These are phyloP conservation scores for Andrena bicolor DNA, from an alignment of 2,888 invertebrate species.

Conservation along the genomic window DNA sequence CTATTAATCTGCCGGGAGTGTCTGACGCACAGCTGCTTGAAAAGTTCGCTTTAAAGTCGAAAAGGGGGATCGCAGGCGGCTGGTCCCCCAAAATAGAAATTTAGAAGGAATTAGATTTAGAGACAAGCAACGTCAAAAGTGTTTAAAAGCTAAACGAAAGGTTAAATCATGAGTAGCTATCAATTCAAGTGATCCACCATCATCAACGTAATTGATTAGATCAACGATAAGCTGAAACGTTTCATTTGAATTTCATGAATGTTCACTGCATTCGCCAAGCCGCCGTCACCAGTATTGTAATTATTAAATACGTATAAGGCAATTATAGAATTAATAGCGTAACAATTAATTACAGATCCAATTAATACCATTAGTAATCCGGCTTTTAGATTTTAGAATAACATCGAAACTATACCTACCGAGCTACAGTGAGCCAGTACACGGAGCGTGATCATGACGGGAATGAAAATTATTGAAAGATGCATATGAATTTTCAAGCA, in stretches of 20 bases:
- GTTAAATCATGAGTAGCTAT: conserved; percentile 14
- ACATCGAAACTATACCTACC: background rate
- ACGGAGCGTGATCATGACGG: too few species aligned
- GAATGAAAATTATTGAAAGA: background rate
- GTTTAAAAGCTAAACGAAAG: background rate
- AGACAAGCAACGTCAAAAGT: background rate
- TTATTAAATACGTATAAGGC: conserved; percentile 38
- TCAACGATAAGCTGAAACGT: conserved; percentile 29
- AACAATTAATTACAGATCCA: conserved; percentile 21
- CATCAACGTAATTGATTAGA: conserved; percentile 15
- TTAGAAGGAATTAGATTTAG: too few species aligned
- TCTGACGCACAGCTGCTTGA: background rate
- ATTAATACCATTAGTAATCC: conserved; percentile 8
- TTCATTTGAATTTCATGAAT: conserved; percentile 35
- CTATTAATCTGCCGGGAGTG: background rate
- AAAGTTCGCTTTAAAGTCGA: background rate
- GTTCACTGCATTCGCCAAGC: background rate
- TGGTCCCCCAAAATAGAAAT: too few species aligned
- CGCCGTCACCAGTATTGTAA: conserved; percentile 34
- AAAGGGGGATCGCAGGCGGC: background rate
- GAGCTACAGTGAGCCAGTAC: too few species aligned
- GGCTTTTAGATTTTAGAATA: background rate
- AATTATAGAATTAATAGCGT: conserved; percentile 38
- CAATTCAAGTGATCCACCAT: background rate
- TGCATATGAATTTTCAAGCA: background rate